Conservation (phyloP, 2,888 invertebrate genomes). For the Idaea aversata region DNA sequence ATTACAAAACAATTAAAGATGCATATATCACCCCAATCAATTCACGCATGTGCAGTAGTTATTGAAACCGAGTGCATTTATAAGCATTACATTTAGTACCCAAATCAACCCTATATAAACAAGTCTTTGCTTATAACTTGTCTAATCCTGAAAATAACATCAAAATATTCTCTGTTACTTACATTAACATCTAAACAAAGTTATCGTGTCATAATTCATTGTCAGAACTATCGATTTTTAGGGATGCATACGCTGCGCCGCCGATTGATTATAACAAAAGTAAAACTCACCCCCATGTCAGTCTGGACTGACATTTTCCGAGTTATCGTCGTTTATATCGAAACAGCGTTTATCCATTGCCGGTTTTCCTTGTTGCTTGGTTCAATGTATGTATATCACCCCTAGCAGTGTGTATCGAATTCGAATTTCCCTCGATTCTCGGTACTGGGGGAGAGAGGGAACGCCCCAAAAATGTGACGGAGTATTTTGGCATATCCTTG, state of each 20-base stretch:
- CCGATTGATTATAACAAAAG: conserved; percentile 16
- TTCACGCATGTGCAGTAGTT: neutral
- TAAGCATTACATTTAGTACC: too few species aligned
- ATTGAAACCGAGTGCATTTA: neutral
- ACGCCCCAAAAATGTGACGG: conserved; percentile 58
- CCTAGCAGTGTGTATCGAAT: conserved; percentile 18
- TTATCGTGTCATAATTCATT: neutral
- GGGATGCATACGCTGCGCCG: neutral
- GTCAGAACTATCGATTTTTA: conserved; percentile 3
- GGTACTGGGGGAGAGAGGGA: conserved; percentile 41
- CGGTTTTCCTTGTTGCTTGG: conserved; percentile 3
- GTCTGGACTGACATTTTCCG: conserved; percentile 5
- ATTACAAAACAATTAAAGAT: neutral
- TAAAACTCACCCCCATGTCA: conserved; percentile 13
- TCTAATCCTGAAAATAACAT: neutral
- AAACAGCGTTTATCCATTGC: conserved; percentile 23
- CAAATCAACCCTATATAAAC: neutral
- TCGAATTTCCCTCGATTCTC: conserved; percentile 15
- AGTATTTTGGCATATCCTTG: conserved; percentile 42
- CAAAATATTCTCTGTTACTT: neutral
- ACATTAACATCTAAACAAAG: neutral
- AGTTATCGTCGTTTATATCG: conserved; percentile 2
- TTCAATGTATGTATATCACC: conserved; percentile 2
- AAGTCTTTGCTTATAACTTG: neutral
- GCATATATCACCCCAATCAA: neutral